Evolutionary conservation across 2,797 vertebrate species (phyloP), one percentile per base, ranked within the genome.

Genomic region (Gephyroberyx darwinii): DNA sequence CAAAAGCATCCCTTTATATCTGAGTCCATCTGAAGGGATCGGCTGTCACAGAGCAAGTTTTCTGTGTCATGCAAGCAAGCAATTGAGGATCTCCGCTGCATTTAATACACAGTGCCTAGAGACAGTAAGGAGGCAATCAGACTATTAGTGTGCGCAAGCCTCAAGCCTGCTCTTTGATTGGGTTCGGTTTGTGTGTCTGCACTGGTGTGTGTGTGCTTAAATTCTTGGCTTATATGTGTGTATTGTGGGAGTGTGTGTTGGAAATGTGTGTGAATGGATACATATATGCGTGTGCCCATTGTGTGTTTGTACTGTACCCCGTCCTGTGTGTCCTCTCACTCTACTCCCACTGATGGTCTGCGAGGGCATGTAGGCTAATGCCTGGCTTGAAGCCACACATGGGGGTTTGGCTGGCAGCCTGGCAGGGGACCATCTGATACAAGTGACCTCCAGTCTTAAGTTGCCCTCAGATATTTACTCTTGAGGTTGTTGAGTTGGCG

Each of bases 381-480:
- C 81, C 71, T 81, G 70, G 69, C 86, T 86, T 85, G 80, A 81
- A 78, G 80, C 35, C 76, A 0, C 54, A 65, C 72, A 66, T 77
- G 65, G 45, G 69, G 53, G 8, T 37, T 30, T 43, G 53, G n/a
- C 30, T 39, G 41, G 37, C 41, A 13, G 53, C 37, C 20, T 79
- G 69, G 43, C 45, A 74, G 39, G 22, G 53, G 51, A 71, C 77
- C 75, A 85, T 86, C 81, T 83, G 78, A 87, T 83, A 35, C 52
- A 6, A 77, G 54, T 62, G 60, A 82, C 84, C 83, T 65, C n/a
- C 74, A 63, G 64, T 65, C 75, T 62, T 58, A 31, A 78, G 14
- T 74, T 74, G 61, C 70, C 83, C 78, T 70, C 83, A 83, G 78
- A 75, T 82, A 80, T 80, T 88, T 80, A 84, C 84, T 84, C 73